A percentile compares a stretch with the other conserved stretches of the same genome.
Evolutionary conservation across 2,797 vertebrate species (phyloP).

Genomic region (Echeneis naucrates): DNA sequence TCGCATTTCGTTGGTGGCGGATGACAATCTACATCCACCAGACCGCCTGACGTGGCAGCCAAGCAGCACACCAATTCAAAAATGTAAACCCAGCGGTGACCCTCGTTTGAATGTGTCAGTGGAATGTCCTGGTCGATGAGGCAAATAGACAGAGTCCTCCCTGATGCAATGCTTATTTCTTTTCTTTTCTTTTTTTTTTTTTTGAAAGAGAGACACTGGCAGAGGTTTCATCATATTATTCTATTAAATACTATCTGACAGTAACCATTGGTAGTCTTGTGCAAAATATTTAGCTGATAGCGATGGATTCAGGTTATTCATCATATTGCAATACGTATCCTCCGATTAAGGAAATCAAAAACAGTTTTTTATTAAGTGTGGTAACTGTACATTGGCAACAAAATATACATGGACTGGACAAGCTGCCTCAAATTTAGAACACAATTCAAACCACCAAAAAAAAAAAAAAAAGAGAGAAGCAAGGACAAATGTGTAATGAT

Average conservation of each 20-base stretch:
- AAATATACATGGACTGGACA: background rate
- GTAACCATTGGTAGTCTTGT: background rate
- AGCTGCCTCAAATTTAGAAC: background rate
- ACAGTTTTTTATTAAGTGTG: background rate
- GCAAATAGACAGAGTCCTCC: slow-evolving; percentile 17
- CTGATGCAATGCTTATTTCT: background rate
- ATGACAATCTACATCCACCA: background rate
- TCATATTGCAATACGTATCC: no score
- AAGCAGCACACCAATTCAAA: background rate
- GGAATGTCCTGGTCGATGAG: slow-evolving; percentile 30
- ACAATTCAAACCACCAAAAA: slow-evolving; percentile 11
- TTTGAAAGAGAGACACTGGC: slow-evolving; percentile 3
- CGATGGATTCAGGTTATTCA: background rate
- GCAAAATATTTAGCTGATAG: background rate
- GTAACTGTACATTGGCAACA: background rate
- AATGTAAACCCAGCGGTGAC: slow-evolving; percentile 14
- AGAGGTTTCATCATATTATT: background rate
- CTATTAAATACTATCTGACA: background rate
- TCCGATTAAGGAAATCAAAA: background rate
- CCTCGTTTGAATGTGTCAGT: slow-evolving; percentile 1
- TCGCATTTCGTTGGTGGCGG: slow-evolving; percentile 4
- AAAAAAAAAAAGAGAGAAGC: background rate
- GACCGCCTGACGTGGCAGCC: background rate
- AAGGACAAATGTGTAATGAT: slow-evolving; percentile 2
- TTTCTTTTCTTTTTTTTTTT: no score